Conservation (phyloP, 2,797 vertebrate species). For the Cygnus olor region DNA sequence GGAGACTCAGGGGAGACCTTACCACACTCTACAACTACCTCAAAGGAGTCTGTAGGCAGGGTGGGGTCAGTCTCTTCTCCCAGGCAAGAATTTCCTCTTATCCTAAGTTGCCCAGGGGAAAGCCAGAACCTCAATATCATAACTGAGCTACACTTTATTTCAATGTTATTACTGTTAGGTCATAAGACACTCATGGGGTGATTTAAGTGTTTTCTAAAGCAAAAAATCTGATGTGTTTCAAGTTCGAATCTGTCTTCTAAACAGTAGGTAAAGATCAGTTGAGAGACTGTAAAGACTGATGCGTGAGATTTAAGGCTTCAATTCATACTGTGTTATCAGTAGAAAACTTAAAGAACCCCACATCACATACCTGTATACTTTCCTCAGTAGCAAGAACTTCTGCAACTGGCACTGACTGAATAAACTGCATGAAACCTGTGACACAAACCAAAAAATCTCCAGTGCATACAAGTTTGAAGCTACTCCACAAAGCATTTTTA, state of each 20-base stretch:
- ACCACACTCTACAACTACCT: no score
- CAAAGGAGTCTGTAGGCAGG: no score
- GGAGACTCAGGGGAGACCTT: no score
- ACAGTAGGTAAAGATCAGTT: background rate
- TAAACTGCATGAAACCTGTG: conserved; percentile 98
- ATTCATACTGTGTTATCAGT: background rate
- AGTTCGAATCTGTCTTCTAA: background rate
- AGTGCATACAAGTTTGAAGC: background rate
- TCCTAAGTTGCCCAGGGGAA: background rate
- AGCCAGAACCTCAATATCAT: background rate
- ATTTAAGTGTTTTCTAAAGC: background rate
- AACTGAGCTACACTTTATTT: background rate
- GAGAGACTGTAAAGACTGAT: background rate
- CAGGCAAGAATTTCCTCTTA: no score
- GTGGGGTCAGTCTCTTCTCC: no score
- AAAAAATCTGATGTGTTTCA: background rate
- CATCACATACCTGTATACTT: conserved; percentile 90
- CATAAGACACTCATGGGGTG: background rate
- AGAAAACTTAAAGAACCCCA: background rate
- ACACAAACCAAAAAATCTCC: background rate
- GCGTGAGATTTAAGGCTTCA: background rate
- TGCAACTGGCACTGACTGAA: conserved; percentile 98
- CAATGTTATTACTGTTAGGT: background rate
- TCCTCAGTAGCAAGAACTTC: conserved; percentile 97
- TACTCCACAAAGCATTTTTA: background rate